phyloP scores from a whole-genome alignment of 2,113 vertebrate genomes.

The Spermophilus dauricus region DNA sequence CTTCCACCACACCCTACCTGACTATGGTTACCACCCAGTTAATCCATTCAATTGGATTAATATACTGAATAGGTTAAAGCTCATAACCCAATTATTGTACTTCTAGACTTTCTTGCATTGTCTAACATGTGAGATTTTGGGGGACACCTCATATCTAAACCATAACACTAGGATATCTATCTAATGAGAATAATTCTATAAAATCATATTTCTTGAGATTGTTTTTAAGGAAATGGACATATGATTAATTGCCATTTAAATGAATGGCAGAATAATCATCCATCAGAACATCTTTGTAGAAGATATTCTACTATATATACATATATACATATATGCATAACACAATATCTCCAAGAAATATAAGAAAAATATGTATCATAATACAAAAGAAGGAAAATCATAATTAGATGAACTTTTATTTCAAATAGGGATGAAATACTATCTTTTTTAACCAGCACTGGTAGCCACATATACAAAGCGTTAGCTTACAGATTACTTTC shows the following conservation, averaged over 20 bases:
- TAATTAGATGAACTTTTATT: constrained; percentile 37
- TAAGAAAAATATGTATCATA: neutral
- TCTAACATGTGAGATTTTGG: no score
- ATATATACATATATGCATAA: neutral
- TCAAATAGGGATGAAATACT: constrained; percentile 74
- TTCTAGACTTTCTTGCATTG: no score
- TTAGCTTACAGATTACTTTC: constrained; percentile 66
- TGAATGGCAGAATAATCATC: neutral
- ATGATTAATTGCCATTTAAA: neutral
- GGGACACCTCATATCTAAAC: no score
- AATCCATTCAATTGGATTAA: no score
- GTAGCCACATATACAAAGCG: neutral
- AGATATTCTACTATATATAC: neutral
- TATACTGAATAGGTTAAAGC: no score
- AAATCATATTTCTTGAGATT: neutral
- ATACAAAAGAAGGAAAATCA: constrained; percentile 10
- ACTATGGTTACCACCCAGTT: no score
- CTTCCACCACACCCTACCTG: no score
- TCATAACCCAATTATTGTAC: no score
- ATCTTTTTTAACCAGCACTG: constrained; percentile 43
- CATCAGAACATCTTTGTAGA: neutral
- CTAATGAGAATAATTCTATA: neutral
- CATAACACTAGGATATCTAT: neutral
- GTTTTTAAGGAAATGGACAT: neutral
- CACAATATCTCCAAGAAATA: neutral